These are phyloP conservation scores for Archilochus colubris DNA, from an alignment of 2,113 vertebrate genomes.

Conservation along the genomic window DNA sequence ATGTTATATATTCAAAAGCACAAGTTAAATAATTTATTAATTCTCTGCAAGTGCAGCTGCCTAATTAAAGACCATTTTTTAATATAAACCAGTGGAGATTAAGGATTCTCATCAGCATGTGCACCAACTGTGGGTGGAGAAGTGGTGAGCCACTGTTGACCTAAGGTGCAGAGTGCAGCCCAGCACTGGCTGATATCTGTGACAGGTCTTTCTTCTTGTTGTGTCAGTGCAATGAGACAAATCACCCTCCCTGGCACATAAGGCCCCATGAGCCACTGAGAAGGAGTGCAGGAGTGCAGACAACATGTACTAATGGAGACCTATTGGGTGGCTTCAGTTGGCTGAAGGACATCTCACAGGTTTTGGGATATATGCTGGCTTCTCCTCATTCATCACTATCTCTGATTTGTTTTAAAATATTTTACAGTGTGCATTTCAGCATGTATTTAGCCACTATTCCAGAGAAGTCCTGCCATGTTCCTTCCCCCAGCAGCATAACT, in stretches of 20 bases:
- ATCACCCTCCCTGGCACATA: fast-evolving
- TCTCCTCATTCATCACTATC: neutral
- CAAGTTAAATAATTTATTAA: neutral
- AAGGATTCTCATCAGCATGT: neutral
- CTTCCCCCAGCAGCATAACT: neutral
- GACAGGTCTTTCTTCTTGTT: neutral
- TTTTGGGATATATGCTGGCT: neutral
- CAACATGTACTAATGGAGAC: fast-evolving
- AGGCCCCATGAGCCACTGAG: neutral
- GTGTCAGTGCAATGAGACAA: neutral
- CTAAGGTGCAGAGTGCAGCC: neutral
- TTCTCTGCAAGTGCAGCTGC: neutral
- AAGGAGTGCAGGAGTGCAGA: too few species aligned
- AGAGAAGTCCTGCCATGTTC: neutral
- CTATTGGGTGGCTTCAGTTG: neutral
- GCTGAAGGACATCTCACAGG: neutral
- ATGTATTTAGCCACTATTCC: neutral
- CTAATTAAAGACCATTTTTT: neutral
- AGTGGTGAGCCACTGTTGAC: neutral
- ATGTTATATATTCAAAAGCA: neutral
- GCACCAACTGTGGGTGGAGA: neutral
- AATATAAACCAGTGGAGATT: neutral
- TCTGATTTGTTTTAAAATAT: neutral
- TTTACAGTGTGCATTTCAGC: neutral
- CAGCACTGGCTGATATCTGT: fast-evolving